Evolutionary conservation across 2,797 vertebrate species (phyloP).

Genomic region (Pseudomugil tenellus): DNA sequence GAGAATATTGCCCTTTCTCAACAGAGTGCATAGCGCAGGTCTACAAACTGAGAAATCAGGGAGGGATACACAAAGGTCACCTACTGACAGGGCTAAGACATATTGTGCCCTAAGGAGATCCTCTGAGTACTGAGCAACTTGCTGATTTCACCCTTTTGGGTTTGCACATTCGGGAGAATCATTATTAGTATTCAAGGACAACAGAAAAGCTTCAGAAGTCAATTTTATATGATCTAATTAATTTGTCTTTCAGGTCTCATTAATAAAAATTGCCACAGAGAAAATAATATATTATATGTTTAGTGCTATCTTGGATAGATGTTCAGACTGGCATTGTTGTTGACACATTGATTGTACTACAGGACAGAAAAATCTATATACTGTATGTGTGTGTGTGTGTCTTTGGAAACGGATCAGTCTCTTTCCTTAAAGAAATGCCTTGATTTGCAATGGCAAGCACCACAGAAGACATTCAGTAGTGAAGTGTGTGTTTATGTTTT

Average conservation of each 20-base stretch:
- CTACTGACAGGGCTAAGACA: constrained; percentile 75
- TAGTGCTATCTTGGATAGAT: constrained; percentile 20
- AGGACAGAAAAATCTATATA: constrained; percentile 50
- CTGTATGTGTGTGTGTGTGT: too few species aligned
- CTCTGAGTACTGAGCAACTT: constrained; percentile 68
- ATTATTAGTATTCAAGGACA: constrained; percentile 74
- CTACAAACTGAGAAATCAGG: constrained; percentile 73
- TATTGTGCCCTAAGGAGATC: constrained; percentile 70
- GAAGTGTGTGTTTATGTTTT: neutral
- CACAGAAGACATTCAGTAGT: neutral
- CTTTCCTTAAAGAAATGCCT: constrained; percentile 38
- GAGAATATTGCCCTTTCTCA: constrained; percentile 66
- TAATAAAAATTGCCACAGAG: constrained; percentile 61
- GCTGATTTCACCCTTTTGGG: constrained; percentile 59
- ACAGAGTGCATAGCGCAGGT: constrained; percentile 44
- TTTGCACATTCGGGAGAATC: constrained; percentile 39
- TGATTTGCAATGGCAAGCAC: constrained; percentile 32
- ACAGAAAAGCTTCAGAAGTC: constrained; percentile 56
- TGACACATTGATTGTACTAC: constrained; percentile 40
- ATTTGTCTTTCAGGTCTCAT: constrained; percentile 49
- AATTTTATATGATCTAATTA: constrained; percentile 56
- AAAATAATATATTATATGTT: constrained; percentile 29
- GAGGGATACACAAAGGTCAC: constrained; percentile 77
- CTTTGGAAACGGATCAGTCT: constrained; percentile 32
- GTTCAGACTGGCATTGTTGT: constrained; percentile 44